A percentile compares a stretch with the other conserved stretches of the same genome.
These are phyloP conservation scores for Tinamus major DNA, from an alignment of 2,797 vertebrate species.

Conservation along the genomic window DNA sequence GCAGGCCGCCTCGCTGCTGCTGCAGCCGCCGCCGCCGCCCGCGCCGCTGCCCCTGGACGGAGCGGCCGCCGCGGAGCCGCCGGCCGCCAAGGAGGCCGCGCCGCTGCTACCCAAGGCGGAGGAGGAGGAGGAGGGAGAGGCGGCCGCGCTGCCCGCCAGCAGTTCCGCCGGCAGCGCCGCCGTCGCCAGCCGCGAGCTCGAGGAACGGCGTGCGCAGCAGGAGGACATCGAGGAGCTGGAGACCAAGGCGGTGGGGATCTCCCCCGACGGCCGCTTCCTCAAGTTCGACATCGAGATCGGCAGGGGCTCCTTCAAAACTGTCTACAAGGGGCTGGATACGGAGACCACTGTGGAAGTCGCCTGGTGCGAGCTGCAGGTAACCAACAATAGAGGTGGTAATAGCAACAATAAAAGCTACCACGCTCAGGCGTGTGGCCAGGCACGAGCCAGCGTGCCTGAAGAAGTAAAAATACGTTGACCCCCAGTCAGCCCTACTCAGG, in stretches of 20 bases:
- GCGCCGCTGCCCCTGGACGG: no score
- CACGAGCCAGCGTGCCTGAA: not conserved
- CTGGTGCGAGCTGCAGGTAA: slow-evolving; percentile 99
- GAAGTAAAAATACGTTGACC: not conserved
- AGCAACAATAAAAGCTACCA: not conserved
- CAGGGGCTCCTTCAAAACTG: slow-evolving; percentile 97
- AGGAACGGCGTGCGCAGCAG: slow-evolving; percentile 75
- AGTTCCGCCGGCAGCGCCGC: slow-evolving; percentile 22
- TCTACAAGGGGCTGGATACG: slow-evolving; percentile 97
- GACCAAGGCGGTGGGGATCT: slow-evolving; percentile 96
- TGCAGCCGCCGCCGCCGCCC: no score
- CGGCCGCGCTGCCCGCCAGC: slow-evolving; percentile 64
- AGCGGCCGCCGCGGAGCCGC: no score
- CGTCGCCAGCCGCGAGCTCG: slow-evolving; percentile 66
- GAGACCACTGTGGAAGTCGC: slow-evolving; percentile 99
- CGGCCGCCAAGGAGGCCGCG: no score
- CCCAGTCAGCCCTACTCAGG: not conserved
- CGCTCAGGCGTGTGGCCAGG: slow-evolving; percentile 1
- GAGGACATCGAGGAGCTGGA: slow-evolving; percentile 96
- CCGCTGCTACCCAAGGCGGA: no score
- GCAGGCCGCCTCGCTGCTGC: no score
- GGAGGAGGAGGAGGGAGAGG: no score
- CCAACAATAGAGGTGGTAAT: not conserved
- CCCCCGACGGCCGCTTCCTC: slow-evolving; percentile 94
- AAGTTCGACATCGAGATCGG: slow-evolving; percentile 99